Percentiles rank a stretch among this genome's conserved stretches.
These are phyloP conservation scores for Rhynchotus rufescens DNA, from an alignment of 2,797 vertebrate species.

Conservation along the genomic window DNA sequence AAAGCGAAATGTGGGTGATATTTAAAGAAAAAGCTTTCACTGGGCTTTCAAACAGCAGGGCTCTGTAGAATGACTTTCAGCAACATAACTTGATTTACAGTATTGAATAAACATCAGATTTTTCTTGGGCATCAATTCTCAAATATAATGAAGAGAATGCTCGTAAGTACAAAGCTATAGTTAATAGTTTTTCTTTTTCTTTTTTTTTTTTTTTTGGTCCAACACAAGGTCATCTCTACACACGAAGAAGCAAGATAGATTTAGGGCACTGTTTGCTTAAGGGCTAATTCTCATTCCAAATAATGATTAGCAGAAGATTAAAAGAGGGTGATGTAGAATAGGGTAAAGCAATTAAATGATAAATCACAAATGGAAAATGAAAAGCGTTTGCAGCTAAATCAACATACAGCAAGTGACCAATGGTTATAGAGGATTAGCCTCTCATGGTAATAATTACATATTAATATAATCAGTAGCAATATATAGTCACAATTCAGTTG, in stretches of 20 bases:
- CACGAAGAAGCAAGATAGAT: slow-evolving; percentile 36
- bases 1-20: neutral
- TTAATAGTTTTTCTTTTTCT: neutral
- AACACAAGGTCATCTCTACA: slow-evolving; percentile 5
- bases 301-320: slow-evolving; percentile 56
- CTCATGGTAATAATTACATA: slow-evolving; percentile 24
- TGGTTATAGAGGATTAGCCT: slow-evolving; percentile 16
- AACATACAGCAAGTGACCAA: slow-evolving; percentile 31
- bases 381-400: slow-evolving; percentile 38
- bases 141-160: neutral
- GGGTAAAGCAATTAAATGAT: slow-evolving; percentile 59
- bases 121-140: slow-evolving; percentile 10
- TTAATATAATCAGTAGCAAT: slow-evolving; percentile 12
- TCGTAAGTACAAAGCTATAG: neutral
- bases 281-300: slow-evolving; percentile 62
- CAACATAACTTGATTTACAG: neutral
- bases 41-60: neutral
- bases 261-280: slow-evolving; percentile 51
- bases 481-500: neutral
- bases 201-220: neutral
- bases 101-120: neutral
- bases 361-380: slow-evolving; percentile 47
- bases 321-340: slow-evolving; percentile 29
- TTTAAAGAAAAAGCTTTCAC: neutral
- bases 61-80: neutral